These are phyloP conservation scores for Hypotaenidia philippensis DNA, from an alignment of 2,797 vertebrate species.

Conservation along the genomic window DNA sequence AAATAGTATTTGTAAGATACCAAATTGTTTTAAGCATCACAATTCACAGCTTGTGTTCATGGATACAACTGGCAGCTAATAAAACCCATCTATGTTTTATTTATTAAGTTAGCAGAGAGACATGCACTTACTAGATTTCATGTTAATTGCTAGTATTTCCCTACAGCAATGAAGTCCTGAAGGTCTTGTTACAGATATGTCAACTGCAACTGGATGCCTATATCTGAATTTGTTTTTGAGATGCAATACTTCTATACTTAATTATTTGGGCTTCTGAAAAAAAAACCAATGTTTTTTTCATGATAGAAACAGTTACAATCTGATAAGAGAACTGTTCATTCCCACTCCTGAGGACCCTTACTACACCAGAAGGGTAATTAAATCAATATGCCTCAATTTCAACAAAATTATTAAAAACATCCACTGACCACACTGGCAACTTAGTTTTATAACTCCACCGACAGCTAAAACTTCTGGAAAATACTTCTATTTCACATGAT, in stretches of 20 bases:
- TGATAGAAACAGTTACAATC: neutral
- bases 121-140: conserved; percentile 7
- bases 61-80: conserved; percentile 21
- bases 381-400: neutral
- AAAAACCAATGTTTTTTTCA: neutral
- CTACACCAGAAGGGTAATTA: neutral
- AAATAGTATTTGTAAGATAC: conserved; percentile 23
- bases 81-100: conserved; percentile 39
- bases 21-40: conserved; percentile 38
- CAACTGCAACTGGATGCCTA: neutral
- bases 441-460: neutral
- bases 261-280: neutral
- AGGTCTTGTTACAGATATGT: conserved; percentile 27
- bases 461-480: neutral
- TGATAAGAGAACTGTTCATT: neutral
- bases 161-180: conserved; percentile 3
- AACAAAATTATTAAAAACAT: neutral
- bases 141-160: conserved; percentile 43
- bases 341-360: neutral
- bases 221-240: neutral
- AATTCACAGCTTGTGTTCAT: neutral
- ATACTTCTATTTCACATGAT: neutral
- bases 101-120: conserved; percentile 39
- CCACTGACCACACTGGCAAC: neutral
- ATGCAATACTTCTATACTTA: neutral